phyloP scores from a whole-genome alignment of 2,888 invertebrate species.

The Heteromurus nitidus region DNA sequence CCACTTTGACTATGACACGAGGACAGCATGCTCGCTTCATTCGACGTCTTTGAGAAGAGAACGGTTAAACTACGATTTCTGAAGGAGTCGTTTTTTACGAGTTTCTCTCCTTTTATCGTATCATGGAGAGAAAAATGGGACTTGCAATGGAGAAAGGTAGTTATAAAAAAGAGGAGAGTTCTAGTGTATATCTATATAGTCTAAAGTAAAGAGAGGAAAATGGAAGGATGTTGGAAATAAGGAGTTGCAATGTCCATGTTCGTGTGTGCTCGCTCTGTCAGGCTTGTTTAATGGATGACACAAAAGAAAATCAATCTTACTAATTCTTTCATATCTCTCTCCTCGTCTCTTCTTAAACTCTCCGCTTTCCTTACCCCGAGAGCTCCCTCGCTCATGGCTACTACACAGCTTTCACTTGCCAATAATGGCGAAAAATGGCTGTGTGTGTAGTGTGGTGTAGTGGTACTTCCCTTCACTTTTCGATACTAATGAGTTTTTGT shows the following conservation, averaged over 20 bases:
- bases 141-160: not conserved
- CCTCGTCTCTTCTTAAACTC: slow-evolving; percentile 7
- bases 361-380: not conserved
- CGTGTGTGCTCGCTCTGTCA: slow-evolving; percentile 15
- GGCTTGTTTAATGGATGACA: slow-evolving; percentile 39
- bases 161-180: not conserved
- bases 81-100: slow-evolving; percentile 11
- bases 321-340: slow-evolving; percentile 30
- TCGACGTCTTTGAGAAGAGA: too few species aligned
- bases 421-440: not conserved
- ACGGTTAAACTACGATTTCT: slow-evolving; percentile 1
- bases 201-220: not conserved
- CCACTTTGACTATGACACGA: too few species aligned
- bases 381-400: not conserved
- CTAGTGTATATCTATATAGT: not conserved
- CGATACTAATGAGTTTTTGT: slow-evolving; percentile 3
- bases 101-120: not conserved
- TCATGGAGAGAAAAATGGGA: slow-evolving; percentile 8
- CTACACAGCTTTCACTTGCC: not conserved
- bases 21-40: too few species aligned
- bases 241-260: not conserved
- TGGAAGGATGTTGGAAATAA: not conserved
- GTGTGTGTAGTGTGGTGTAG: not conserved
- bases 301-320: slow-evolving; percentile 41
- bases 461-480: not conserved